Base-by-base conservation (phyloP, 2,888 invertebrate species). In the Tachina lurida region DNA sequence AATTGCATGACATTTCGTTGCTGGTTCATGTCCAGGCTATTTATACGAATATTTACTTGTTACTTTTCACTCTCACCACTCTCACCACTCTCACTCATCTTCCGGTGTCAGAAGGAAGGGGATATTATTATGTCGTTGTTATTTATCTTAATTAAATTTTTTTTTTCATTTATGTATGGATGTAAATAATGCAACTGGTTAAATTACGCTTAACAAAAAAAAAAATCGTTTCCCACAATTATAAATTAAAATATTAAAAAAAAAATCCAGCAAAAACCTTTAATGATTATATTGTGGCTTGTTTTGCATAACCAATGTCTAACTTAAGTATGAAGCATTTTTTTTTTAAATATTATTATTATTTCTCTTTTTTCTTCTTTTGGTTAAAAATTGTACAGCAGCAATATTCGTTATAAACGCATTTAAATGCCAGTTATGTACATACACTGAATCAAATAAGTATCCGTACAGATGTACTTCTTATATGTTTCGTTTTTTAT, bases 291-390 rank as follows among this genome's bases (percentile, higher is more conserved):
- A 45, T 41, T 19, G 22, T n/a, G 13, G n/a, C 13, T 31, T 17
- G 4, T 41, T 74, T 74, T 74, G 19, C 49, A 52, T 19, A 63
- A 52, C 41, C 8, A 13, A 45, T 8, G 3, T 7, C 10, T 49
- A 49, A 49, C 52, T 5, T 43, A 49, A 49, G 49, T 47, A 74
- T 49, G 13, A 74, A 49, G 9, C 52, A 74, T 74, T 74, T 31
- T 62, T 31, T 62, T 49, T 17, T 47, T 60, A 49, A 4, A 39
- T 10, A 17, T 68, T 17, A n/a, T 19, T 31, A 31, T 7, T 31
- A n/a, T n/a, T n/a, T n/a, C n/a, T 31, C 31, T 31, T 15, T 10
- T 19, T n/a, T 41, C 43, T 10, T 10, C n/a, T 58, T 31, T 3
- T 8, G 31, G 5, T 31, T 7, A 31, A 31, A 43, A 13, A 1